Evolutionary conservation across 2,113 vertebrate species (phyloP).

Genomic region (Corythornis vintsioides): DNA sequence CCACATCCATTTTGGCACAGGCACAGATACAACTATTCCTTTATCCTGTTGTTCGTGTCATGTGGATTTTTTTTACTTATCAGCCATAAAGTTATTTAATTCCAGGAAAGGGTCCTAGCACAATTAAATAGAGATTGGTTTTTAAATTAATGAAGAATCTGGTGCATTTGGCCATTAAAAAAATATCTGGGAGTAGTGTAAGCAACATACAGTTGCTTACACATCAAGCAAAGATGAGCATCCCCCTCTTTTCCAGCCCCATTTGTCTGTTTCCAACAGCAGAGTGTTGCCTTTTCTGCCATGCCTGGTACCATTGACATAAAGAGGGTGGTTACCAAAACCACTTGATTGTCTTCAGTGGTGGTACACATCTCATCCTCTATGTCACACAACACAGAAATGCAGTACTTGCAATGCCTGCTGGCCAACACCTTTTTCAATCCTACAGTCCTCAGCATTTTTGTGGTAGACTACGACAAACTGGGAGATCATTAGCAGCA

Average conservation of each 20-base stretch:
- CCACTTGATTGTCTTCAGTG: neutral
- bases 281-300: neutral
- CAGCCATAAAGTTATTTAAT: neutral
- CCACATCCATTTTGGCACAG: neutral
- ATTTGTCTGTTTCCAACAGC: neutral
- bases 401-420: neutral
- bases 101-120: neutral
- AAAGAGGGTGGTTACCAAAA: neutral
- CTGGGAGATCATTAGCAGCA: neutral
- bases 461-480: neutral
- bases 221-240: neutral
- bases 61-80: neutral
- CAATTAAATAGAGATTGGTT: neutral
- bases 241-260: neutral
- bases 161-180: neutral
- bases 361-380: neutral
- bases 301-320: neutral
- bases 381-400: neutral
- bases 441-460: neutral
- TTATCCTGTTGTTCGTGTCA: rapidly evolving
- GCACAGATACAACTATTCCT: neutral
- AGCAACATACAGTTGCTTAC: neutral
- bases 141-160: neutral
- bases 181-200: neutral
- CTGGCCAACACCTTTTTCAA: neutral